Evolutionary conservation across 2,113 vertebrate species (phyloP).

Genomic region (Nycticebus coucang): DNA sequence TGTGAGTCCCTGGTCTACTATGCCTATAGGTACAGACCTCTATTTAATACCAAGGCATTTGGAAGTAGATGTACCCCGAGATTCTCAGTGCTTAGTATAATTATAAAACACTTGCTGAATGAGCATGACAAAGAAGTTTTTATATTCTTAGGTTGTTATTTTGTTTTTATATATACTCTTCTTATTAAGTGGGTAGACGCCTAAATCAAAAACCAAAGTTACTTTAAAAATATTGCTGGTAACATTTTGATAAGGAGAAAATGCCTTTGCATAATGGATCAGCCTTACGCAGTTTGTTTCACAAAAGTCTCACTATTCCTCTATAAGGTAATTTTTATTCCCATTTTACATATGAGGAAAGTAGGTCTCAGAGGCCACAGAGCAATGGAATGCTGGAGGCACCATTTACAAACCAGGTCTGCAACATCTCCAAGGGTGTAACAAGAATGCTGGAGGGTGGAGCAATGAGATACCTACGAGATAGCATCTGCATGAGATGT

Average conservation of each 20-base stretch:
- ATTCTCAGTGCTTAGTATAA: neutral
- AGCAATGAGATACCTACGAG: neutral
- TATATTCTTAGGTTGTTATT: neutral
- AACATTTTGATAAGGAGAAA: neutral
- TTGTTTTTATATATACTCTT: neutral
- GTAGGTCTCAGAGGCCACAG: neutral
- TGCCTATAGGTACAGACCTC: neutral
- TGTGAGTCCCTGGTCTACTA: neutral
- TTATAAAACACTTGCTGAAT: neutral
- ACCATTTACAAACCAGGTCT: constrained; percentile 21
- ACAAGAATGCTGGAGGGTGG: neutral
- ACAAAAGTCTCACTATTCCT: neutral
- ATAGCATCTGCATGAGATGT: neutral
- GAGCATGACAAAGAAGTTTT: constrained; percentile 5
- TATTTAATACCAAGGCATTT: neutral
- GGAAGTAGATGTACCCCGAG: neutral
- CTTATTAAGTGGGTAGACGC: neutral
- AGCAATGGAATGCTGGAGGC: neutral
- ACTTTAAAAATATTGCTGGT: constrained; percentile 1
- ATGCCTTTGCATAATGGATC: neutral
- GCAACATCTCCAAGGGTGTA: neutral
- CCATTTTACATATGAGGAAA: constrained; percentile 23
- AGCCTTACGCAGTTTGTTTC: neutral
- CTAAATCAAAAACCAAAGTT: neutral
- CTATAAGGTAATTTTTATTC: neutral